phyloP scores from a whole-genome alignment of 2,888 invertebrate genomes.

The Thera britannica region DNA sequence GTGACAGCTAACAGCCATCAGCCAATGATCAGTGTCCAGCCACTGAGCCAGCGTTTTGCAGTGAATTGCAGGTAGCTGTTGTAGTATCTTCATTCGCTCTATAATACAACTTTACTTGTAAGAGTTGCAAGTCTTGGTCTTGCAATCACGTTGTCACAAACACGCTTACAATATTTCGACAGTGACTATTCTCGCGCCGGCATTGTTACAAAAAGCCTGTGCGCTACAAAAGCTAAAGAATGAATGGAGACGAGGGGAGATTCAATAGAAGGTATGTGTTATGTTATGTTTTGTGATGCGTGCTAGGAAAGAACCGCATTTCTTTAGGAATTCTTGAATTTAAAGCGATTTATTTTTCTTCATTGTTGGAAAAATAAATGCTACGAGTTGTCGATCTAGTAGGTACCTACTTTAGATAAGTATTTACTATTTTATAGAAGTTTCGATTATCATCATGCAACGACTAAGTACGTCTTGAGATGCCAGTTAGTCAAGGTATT shows the following conservation, averaged over 20 bases:
- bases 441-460: too few relatives aligned
- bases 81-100: too few relatives aligned
- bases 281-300: constrained; percentile 77
- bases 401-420: neutral
- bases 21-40: too few relatives aligned
- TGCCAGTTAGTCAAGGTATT: too few relatives aligned
- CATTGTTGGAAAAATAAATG: neutral
- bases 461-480: too few relatives aligned
- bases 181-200: constrained; percentile 68
- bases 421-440: too few relatives aligned
- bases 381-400: neutral
- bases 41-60: too few relatives aligned
- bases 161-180: constrained; percentile 74
- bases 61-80: too few relatives aligned
- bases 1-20: too few relatives aligned
- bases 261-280: constrained; percentile 77
- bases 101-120: neutral
- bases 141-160: constrained; percentile 3
- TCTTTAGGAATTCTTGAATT: constrained; percentile 36
- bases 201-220: constrained; percentile 77
- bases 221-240: constrained; percentile 79
- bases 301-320: constrained; percentile 46
- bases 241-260: constrained; percentile 74
- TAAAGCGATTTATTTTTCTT: constrained; percentile 11
- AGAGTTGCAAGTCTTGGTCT: neutral